Conservation (phyloP, 2,113 vertebrate genomes). For the Leuciscus idus region DNA sequence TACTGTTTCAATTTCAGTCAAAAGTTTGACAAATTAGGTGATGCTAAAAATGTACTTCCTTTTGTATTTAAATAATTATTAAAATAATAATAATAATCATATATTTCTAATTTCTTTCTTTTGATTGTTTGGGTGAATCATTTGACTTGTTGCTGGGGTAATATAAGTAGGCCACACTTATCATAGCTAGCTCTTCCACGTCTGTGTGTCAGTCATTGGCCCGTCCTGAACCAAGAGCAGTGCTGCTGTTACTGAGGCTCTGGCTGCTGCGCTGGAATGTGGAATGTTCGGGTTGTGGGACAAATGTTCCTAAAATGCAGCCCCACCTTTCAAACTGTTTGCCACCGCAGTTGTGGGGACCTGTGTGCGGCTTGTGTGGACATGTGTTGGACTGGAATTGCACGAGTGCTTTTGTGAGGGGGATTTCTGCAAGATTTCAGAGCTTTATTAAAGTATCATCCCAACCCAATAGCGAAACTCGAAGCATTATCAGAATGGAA, state of each 20-base stretch:
- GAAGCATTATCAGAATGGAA: slow-evolving; percentile 39
- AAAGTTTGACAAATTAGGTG: background rate
- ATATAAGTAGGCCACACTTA: slow-evolving; percentile 6
- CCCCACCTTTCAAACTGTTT: slow-evolving; percentile 49
- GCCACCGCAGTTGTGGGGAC: slow-evolving; percentile 38
- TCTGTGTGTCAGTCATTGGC: background rate
- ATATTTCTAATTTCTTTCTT: background rate
- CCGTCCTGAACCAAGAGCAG: background rate
- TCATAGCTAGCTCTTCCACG: background rate
- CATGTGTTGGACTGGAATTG: slow-evolving; percentile 52
- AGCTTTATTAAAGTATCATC: slow-evolving; percentile 33
- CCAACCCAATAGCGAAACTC: slow-evolving; percentile 16
- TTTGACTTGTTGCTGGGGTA: background rate
- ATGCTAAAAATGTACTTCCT: background rate
- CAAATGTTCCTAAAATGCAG: slow-evolving; percentile 58
- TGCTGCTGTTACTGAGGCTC: slow-evolving; percentile 27
- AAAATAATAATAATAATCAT: background rate
- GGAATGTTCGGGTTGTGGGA: slow-evolving; percentile 55
- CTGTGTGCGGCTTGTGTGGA: slow-evolving; percentile 69
- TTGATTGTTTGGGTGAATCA: background rate
- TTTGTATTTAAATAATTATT: background rate
- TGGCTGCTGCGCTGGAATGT: slow-evolving; percentile 52
- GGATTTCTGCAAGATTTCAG: slow-evolving; percentile 33
- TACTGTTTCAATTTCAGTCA: background rate
- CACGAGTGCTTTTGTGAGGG: slow-evolving; percentile 48